Evolutionary conservation across 2,113 vertebrate species (phyloP).

Genomic region (Corythaeola cristata): DNA sequence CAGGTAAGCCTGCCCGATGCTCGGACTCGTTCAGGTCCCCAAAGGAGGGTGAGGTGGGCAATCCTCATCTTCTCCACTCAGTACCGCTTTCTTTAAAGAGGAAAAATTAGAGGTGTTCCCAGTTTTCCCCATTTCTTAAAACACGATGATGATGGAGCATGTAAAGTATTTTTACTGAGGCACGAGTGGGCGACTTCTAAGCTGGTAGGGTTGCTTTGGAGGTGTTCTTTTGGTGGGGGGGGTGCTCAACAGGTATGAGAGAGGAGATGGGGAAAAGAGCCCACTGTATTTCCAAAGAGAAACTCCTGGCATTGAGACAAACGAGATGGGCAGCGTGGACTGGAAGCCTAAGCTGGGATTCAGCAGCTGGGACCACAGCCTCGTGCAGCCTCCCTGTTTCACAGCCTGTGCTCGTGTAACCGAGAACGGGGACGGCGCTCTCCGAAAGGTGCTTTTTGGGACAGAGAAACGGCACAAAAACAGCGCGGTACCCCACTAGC

Average conservation of each 20-base stretch:
- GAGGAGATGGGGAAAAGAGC: not conserved
- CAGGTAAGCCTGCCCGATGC: not conserved
- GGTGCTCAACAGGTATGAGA: not conserved
- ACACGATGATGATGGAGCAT: not conserved
- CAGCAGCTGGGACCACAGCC: not conserved
- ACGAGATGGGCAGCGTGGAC: not conserved
- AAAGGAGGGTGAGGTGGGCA: not conserved
- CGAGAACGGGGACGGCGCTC: not conserved
- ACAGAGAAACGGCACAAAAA: not conserved
- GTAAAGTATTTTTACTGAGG: not conserved
- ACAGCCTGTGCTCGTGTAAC: rapidly evolving
- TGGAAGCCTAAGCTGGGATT: not conserved
- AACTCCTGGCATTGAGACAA: not conserved
- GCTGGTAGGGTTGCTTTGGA: not conserved
- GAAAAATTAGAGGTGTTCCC: not conserved
- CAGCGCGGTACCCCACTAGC: rapidly evolving
- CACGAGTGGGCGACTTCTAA: not conserved
- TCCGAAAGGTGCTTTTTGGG: not conserved
- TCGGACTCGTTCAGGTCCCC: rapidly evolving
- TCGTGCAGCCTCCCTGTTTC: not conserved
- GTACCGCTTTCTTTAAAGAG: not conserved
- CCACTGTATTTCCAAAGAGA: not conserved
- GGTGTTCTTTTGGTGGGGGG: not conserved
- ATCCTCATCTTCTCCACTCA: not conserved
- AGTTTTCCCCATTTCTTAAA: not conserved